These are phyloP conservation scores for Drepanosiphum platanoidis DNA, from an alignment of 2,888 invertebrate species.

Conservation along the genomic window DNA sequence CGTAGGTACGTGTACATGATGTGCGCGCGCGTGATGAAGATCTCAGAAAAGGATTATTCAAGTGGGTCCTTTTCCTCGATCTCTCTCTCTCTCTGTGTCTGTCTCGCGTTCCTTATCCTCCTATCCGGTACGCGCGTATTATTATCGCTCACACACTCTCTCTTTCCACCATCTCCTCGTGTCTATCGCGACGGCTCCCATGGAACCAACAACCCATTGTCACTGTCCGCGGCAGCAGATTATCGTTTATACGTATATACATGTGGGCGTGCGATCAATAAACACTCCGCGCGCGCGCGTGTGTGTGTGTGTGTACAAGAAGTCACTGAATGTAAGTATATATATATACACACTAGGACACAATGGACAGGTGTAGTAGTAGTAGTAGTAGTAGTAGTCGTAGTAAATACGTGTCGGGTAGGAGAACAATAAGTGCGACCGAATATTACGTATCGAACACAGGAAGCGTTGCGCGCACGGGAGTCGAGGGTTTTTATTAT, in stretches of 20 bases:
- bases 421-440: constrained; percentile 34
- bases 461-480: neutral
- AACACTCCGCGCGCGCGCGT: neutral
- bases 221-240: neutral
- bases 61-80: constrained; percentile 49
- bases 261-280: constrained; percentile 45
- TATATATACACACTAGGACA: neutral
- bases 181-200: constrained; percentile 55
- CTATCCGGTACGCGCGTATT: neutral
- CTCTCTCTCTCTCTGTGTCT: constrained; percentile 24
- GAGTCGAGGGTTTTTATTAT: constrained; percentile 35
- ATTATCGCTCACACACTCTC: neutral
- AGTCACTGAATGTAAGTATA: neutral
- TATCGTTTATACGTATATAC: neutral
- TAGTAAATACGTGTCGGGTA: constrained; percentile 32
- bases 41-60: constrained; percentile 59
- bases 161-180: neutral
- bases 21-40: constrained; percentile 55
- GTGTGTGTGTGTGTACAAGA: neutral
- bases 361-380: constrained; percentile 47
- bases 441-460: constrained; percentile 46
- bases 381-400: constrained; percentile 9
- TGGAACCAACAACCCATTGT: constrained; percentile 54
- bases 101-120: neutral
- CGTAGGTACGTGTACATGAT: neutral